Evolutionary conservation across 2,797 vertebrate species (phyloP).

Genomic region (Dipus sagitta): DNA sequence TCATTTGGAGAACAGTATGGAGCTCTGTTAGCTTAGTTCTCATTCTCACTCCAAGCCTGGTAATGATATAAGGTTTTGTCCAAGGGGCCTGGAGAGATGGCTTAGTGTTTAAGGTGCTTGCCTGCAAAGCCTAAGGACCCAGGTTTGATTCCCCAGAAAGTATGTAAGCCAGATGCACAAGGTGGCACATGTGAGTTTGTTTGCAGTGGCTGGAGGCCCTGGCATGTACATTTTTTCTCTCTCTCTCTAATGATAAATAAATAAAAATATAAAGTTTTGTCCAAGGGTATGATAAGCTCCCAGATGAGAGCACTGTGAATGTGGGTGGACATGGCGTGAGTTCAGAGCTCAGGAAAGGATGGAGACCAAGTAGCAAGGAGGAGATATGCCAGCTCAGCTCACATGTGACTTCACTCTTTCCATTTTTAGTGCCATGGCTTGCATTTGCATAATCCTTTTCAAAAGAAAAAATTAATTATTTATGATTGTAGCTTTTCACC

Average conservation of each 20-base stretch:
- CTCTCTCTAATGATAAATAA: no score
- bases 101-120: no score
- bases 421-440: constrained; percentile 69
- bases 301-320: not conserved
- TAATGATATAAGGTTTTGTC: not conserved
- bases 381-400: constrained; percentile 57
- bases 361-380: not conserved
- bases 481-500: constrained; percentile 79
- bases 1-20: not conserved
- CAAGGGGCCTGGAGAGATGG: not conserved
- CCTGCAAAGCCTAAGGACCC: no score
- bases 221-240: no score
- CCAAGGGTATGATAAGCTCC: not conserved
- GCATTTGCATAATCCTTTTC: constrained; percentile 77
- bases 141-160: no score
- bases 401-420: constrained; percentile 59
- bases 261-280: not conserved
- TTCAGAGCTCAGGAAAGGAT: constrained; percentile 25
- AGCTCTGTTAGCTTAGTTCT: not conserved
- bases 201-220: no score
- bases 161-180: no score
- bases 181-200: no score
- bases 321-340: not conserved
- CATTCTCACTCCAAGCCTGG: not conserved
- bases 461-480: constrained; percentile 80